Percentiles rank a stretch among this genome's conserved stretches.
Conservation (phyloP, 2,797 vertebrate species). For the Helostoma temminkii region DNA sequence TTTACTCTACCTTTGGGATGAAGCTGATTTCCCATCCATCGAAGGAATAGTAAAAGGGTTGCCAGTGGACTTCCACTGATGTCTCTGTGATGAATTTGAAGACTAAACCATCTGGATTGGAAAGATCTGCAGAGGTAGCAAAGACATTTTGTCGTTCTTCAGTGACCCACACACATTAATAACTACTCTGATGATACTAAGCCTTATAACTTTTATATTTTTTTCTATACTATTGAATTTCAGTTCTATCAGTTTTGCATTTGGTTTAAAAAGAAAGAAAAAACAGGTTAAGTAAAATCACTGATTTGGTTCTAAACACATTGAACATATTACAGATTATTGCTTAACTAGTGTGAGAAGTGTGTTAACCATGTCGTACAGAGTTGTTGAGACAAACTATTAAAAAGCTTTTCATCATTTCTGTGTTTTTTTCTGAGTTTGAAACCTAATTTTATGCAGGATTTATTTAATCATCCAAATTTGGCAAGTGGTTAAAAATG, state of each 20-base stretch:
- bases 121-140: conserved; percentile 88
- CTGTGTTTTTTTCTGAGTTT: no score
- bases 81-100: conserved; percentile 99
- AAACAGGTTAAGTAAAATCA: no score
- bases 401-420: no score
- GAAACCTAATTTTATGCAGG: no score
- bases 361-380: no score
- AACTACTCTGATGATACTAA: conserved; percentile 39
- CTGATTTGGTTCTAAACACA: no score
- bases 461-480: no score
- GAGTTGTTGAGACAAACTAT: no score
- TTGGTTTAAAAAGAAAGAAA: neutral
- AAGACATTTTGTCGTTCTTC: conserved; percentile 76
- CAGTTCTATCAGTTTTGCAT: neutral
- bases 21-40: conserved; percentile 99
- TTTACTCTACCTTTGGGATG: conserved; percentile 91
- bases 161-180: conserved; percentile 73
- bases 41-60: conserved; percentile 93
- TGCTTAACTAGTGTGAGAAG: no score
- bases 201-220: conserved; percentile 20
- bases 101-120: conserved; percentile 91
- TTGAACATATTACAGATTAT: no score
- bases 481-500: no score
- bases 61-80: conserved; percentile 96
- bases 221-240: neutral